Conservation (phyloP, 1,140 invertebrate species). For the Drosophila kikkawai region DNA sequence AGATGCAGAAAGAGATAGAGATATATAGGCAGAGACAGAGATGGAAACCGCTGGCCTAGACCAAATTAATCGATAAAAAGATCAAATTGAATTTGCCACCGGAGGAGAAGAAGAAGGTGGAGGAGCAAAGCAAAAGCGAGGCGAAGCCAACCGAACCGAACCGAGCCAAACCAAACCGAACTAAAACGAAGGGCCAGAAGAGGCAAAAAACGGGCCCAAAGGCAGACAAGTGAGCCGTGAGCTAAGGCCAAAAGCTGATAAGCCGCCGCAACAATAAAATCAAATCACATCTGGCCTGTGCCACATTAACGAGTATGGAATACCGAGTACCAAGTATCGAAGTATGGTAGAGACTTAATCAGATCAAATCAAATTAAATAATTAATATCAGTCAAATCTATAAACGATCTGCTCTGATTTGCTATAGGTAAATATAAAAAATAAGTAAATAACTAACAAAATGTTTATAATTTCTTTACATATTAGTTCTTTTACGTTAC, state of each 20-base stretch:
- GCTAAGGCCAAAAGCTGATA: constrained; percentile 70
- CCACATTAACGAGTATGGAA: constrained; percentile 20
- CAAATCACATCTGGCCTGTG: constrained; percentile 63
- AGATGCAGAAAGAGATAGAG: constrained; percentile 6
- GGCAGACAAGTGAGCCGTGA: constrained; percentile 50
- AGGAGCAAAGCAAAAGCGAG: not conserved
- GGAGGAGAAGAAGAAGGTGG: not conserved
- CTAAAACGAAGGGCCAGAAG: constrained; percentile 5
- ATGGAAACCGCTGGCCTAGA: constrained; percentile 38
- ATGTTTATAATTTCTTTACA: not conserved
- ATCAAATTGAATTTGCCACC: constrained; percentile 47
- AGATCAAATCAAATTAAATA: not conserved
- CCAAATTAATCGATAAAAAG: constrained; percentile 70
- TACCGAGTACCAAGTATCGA: not conserved
- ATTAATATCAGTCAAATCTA: no score
- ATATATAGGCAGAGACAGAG: not conserved
- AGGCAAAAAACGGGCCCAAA: constrained; percentile 6
- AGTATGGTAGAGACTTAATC: not conserved
- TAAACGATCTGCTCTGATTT: not conserved
- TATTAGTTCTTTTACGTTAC: not conserved
- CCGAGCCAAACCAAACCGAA: not conserved
- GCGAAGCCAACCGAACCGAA: constrained; percentile 1
- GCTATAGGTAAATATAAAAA: not conserved
- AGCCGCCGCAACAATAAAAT: constrained; percentile 79
- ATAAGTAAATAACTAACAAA: not conserved